phyloP scores from a whole-genome alignment of 1,140 invertebrate genomes.

The Macrotrachela quadricornifera region DNA sequence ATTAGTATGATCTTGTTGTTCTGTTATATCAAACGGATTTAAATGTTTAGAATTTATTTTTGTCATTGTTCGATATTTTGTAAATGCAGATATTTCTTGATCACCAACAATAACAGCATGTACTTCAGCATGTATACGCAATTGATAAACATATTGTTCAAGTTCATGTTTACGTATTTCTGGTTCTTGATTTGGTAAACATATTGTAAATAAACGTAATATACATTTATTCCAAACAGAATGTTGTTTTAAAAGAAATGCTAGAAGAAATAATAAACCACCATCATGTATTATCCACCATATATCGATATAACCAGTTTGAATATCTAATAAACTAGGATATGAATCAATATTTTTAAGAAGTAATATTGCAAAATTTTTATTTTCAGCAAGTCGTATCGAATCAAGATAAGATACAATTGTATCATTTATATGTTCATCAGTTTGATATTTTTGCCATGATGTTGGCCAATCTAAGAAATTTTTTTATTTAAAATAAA shows the following conservation, averaged over 20 bases:
- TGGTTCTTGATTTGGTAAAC: slow-evolving; percentile 97
- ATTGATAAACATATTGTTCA: slow-evolving; percentile 86
- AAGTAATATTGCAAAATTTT: slow-evolving; percentile 43
- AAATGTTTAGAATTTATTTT: too few relatives aligned
- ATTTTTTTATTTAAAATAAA: slow-evolving; percentile 31
- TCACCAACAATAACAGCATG: slow-evolving; percentile 78
- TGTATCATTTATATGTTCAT: background rate
- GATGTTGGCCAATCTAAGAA: slow-evolving; percentile 90
- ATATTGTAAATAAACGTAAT: slow-evolving; percentile 92
- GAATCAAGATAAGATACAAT: background rate
- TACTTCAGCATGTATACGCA: slow-evolving; percentile 89
- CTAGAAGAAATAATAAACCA: slow-evolving; percentile 82
- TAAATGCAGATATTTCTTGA: slow-evolving; percentile 88
- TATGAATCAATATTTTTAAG: slow-evolving; percentile 91
- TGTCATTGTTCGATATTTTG: slow-evolving; percentile 78
- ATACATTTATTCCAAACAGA: slow-evolving; percentile 95
- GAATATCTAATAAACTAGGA: slow-evolving; percentile 48
- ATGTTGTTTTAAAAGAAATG: slow-evolving; percentile 74
- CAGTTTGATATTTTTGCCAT: slow-evolving; percentile 44
- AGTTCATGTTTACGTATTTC: slow-evolving; percentile 99
- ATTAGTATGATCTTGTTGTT: slow-evolving; percentile 87
- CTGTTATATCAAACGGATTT: too few relatives aligned
- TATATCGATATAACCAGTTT: slow-evolving; percentile 72
- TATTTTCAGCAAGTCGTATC: slow-evolving; percentile 3
- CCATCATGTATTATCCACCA: slow-evolving; percentile 99